These are phyloP conservation scores for Neostethus bicornis DNA, from an alignment of 2,797 vertebrate species.

Conservation along the genomic window DNA sequence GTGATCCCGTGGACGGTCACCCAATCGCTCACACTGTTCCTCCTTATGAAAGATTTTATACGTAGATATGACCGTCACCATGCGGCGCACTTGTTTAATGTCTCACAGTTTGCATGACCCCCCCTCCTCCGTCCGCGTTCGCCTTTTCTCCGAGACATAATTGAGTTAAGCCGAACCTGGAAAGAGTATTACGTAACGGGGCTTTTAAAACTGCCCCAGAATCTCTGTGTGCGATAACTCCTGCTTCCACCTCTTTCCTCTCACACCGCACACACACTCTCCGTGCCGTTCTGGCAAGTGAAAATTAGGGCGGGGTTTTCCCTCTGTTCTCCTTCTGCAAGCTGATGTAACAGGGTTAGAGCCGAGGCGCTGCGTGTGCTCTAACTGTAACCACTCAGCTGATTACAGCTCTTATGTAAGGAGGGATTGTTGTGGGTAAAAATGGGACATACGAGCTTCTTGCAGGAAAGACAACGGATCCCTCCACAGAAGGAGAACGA, in stretches of 20 bases:
- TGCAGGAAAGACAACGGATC: conserved; percentile 51
- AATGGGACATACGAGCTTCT: conserved; percentile 72
- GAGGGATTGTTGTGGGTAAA: conserved; percentile 71
- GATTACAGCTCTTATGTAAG: conserved; percentile 84
- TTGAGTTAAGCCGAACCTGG: conserved; percentile 66
- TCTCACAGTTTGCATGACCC: conserved; percentile 11
- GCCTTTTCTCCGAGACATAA: conserved; percentile 34
- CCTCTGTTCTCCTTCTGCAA: conserved; percentile 44
- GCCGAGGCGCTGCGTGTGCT: conserved; percentile 62
- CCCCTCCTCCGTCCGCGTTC: no score
- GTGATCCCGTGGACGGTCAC: conserved; percentile 30
- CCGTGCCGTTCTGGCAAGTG: conserved; percentile 69
- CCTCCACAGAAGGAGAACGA: conserved; percentile 29
- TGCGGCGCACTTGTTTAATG: conserved; percentile 4
- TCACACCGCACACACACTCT: conserved; percentile 57
- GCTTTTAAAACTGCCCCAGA: conserved; percentile 69
- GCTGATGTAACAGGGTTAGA: conserved; percentile 74
- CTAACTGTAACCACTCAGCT: conserved; percentile 80
- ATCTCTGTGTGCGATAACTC: conserved; percentile 53
- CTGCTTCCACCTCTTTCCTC: conserved; percentile 28
- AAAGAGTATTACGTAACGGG: conserved; percentile 73
- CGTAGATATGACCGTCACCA: conserved; percentile 1
- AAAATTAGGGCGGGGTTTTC: conserved; percentile 81
- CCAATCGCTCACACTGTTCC: conserved; percentile 19
- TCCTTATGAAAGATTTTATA: conserved; percentile 3